These are phyloP conservation scores for Hoplostethus atlanticus DNA, from an alignment of 2,797 vertebrate species.

Conservation along the genomic window DNA sequence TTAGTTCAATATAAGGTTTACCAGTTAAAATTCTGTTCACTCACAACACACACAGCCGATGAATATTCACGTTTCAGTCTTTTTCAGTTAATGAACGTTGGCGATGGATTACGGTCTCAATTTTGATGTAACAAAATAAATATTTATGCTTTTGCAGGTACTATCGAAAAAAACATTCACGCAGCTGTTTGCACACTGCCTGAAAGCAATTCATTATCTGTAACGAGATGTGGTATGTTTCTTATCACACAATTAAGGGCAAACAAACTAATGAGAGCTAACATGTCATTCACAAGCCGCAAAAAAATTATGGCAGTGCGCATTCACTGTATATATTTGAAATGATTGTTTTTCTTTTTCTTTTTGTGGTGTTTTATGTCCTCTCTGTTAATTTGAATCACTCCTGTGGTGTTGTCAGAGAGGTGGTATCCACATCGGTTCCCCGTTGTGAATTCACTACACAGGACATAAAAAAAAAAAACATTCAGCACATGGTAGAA, in stretches of 20 bases:
- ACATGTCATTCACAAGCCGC: slow-evolving; percentile 22
- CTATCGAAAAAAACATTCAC: slow-evolving; percentile 41
- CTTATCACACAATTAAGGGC: slow-evolving; percentile 63
- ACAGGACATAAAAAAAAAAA: slow-evolving; percentile 27
- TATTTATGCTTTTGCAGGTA: slow-evolving; percentile 67
- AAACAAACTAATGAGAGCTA: slow-evolving; percentile 53
- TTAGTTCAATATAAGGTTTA: slow-evolving; percentile 38
- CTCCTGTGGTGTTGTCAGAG: neutral
- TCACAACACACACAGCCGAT: slow-evolving; percentile 18
- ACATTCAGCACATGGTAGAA: slow-evolving; percentile 18
- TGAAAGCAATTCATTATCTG: slow-evolving; percentile 68
- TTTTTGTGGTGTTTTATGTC: neutral
- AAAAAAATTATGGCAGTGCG: slow-evolving; percentile 13
- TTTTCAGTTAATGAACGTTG: slow-evolving; percentile 40
- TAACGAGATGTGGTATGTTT: slow-evolving; percentile 65
- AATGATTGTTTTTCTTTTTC: neutral
- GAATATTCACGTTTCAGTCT: slow-evolving; percentile 61
- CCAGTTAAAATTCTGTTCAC: slow-evolving; percentile 46
- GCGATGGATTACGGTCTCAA: slow-evolving; percentile 52
- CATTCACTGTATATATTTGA: slow-evolving; percentile 5
- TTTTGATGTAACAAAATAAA: slow-evolving; percentile 61
- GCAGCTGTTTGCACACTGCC: slow-evolving; percentile 47
- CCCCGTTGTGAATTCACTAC: slow-evolving; percentile 25
- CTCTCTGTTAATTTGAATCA: neutral
- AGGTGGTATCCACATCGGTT: neutral